These are phyloP conservation scores for Cataglyphis hispanica DNA, from an alignment of 1,140 invertebrate genomes.

Conservation along the genomic window DNA sequence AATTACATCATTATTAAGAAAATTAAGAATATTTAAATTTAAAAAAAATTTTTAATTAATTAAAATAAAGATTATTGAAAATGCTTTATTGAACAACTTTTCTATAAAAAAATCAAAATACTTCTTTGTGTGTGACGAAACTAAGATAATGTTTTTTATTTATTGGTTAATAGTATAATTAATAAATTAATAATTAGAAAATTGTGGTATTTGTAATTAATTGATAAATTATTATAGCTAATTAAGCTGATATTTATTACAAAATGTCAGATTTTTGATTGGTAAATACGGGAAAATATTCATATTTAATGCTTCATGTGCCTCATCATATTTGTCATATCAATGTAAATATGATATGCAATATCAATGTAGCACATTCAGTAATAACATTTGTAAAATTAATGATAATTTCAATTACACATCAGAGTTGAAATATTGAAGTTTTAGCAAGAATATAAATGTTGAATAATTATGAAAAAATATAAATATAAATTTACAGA, in stretches of 20 bases:
- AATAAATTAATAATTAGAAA: background rate
- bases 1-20: conserved; percentile 4
- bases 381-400: conserved; percentile 40
- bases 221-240: conserved; percentile 16
- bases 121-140: background rate
- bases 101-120: background rate
- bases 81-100: background rate
- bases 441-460: background rate
- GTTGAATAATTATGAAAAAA: background rate
- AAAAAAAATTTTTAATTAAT: background rate
- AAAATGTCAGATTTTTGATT: conserved; percentile 14
- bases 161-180: background rate
- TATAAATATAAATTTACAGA: conserved; percentile 19
- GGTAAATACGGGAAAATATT: conserved; percentile 16
- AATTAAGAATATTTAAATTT: background rate
- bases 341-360: background rate
- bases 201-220: conserved; percentile 2
- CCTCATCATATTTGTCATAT: background rate
- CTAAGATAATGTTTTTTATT: background rate
- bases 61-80: background rate
- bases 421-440: background rate
- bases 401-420: conserved; percentile 44
- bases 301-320: conserved; percentile 44
- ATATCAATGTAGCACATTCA: conserved; percentile 24
- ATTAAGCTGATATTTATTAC: conserved; percentile 10